Conservation (phyloP, 2,113 vertebrate species). For the Melanerpes aurifrons region DNA sequence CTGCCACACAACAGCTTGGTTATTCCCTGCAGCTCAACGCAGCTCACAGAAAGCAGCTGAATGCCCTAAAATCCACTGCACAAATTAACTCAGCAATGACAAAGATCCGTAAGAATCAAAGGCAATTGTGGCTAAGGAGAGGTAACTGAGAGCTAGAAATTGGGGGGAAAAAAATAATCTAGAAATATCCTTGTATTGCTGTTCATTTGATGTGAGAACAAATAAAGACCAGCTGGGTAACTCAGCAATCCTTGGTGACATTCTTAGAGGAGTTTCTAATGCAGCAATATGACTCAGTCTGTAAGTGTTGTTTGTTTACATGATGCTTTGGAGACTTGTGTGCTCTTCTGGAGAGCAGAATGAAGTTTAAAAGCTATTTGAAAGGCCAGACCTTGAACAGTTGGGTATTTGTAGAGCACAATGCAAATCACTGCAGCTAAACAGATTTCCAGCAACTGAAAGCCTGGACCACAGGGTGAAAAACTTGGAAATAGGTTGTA, state of each 20-base stretch:
- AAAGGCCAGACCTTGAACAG: neutral
- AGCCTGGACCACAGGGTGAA: conserved; percentile 14
- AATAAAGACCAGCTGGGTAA: neutral
- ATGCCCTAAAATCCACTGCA: neutral
- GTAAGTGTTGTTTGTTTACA: neutral
- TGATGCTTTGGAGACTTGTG: neutral
- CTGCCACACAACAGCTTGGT: neutral
- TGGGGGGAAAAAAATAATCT: neutral
- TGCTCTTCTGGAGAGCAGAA: neutral
- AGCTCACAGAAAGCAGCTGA: neutral
- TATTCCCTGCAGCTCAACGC: neutral
- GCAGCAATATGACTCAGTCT: neutral
- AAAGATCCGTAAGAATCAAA: neutral
- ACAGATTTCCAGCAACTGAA: conserved; percentile 29
- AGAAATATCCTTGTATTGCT: neutral
- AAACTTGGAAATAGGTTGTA: neutral
- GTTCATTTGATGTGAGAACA: neutral
- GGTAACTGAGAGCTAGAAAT: neutral
- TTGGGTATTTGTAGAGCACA: neutral
- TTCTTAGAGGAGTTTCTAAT: neutral
- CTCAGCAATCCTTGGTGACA: neutral
- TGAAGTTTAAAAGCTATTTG: neutral
- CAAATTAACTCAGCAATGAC: neutral
- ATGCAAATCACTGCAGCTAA: neutral
- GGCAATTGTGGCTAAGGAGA: neutral